These are phyloP conservation scores for Platycheirus rosarum DNA, from an alignment of 2,888 invertebrate species.

Conservation along the genomic window DNA sequence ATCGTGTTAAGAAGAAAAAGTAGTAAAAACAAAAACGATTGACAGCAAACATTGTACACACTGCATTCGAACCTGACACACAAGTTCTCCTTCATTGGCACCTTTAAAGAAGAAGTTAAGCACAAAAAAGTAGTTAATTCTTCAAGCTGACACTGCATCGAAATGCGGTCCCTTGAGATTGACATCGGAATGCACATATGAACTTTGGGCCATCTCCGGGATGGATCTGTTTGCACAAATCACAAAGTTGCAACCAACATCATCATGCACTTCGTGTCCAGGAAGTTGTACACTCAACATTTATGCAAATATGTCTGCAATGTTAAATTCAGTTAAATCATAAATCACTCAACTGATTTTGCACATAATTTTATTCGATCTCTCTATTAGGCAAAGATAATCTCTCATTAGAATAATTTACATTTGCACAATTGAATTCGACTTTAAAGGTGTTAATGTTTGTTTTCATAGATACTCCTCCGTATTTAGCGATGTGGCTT, in stretches of 20 bases:
- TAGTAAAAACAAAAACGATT: slow-evolving; percentile 5
- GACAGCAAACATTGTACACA: slow-evolving; percentile 44
- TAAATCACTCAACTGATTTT: slow-evolving; percentile 28
- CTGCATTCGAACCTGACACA: slow-evolving; percentile 35
- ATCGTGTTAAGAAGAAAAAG: slow-evolving; percentile 24
- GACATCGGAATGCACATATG: slow-evolving; percentile 58
- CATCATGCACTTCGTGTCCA: slow-evolving; percentile 18
- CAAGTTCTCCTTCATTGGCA: slow-evolving; percentile 57
- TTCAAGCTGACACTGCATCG: slow-evolving; percentile 12
- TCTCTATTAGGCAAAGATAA: slow-evolving; percentile 41
- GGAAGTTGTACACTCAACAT: slow-evolving; percentile 1
- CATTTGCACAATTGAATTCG: slow-evolving; percentile 35
- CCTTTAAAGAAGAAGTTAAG: slow-evolving; percentile 25
- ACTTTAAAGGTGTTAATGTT: slow-evolving; percentile 45
- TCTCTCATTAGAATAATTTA: slow-evolving; percentile 58
- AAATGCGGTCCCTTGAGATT: slow-evolving; percentile 49
- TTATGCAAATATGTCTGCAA: slow-evolving; percentile 24
- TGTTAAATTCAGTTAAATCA: slow-evolving; percentile 34
- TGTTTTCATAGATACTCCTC: slow-evolving; percentile 19
- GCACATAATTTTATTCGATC: slow-evolving; percentile 35
- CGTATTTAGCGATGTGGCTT: slow-evolving; percentile 32
- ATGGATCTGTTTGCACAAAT: not conserved
- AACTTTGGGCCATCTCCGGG: slow-evolving; percentile 35
- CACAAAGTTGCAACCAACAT: not conserved
- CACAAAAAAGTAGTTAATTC: not conserved